Evolutionary conservation across 1,140 invertebrate species (phyloP).

Genomic region (Coptotermes formosanus): DNA sequence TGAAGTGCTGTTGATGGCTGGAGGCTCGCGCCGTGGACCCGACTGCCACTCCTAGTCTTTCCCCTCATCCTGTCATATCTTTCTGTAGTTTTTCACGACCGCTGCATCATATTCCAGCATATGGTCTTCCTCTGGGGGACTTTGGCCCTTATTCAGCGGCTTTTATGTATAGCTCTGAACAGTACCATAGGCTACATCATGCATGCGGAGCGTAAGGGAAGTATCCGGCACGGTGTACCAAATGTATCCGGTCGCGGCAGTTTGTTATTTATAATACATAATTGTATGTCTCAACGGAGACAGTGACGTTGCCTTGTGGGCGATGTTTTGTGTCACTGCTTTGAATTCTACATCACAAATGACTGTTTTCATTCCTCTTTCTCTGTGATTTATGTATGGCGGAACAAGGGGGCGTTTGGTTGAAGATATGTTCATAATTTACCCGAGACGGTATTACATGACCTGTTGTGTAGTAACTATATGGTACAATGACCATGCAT

Average conservation of each 20-base stretch:
- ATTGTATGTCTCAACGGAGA: background rate
- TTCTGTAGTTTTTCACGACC: background rate
- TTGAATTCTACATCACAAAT: background rate
- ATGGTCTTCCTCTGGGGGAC: background rate
- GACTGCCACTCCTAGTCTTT: background rate
- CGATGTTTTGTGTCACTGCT: background rate
- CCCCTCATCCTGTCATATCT: background rate
- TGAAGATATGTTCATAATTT: too few species aligned
- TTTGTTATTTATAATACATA: conserved; percentile 9
- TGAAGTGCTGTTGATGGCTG: background rate
- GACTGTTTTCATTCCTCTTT: background rate
- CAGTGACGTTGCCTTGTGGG: background rate
- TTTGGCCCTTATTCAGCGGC: background rate
- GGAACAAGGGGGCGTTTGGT: background rate
- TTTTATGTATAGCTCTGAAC: background rate
- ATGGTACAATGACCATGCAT: too few species aligned
- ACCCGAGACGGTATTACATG: too few species aligned
- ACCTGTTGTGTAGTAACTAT: too few species aligned
- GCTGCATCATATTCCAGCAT: background rate
- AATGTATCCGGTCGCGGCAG: background rate
- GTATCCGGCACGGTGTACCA: background rate
- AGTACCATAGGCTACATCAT: background rate
- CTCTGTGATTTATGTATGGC: background rate
- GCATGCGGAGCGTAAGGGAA: background rate
- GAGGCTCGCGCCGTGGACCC: background rate